These are phyloP conservation scores for Helleia helle DNA, from an alignment of 2,888 invertebrate species.

Conservation along the genomic window DNA sequence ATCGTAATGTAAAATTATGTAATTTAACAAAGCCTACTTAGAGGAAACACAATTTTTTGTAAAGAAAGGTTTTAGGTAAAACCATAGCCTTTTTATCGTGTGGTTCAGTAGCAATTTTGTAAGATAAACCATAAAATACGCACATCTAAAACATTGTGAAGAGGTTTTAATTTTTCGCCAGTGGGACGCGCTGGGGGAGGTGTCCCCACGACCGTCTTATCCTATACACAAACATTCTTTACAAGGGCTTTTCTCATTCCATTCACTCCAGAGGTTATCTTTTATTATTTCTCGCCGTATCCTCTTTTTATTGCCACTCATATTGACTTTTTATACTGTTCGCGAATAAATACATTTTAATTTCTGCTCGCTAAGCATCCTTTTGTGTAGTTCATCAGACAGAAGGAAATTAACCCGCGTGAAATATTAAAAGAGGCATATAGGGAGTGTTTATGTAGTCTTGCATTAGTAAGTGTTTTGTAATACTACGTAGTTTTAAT, in stretches of 20 bases:
- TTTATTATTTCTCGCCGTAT: slow-evolving; percentile 43
- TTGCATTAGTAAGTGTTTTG: too few species aligned
- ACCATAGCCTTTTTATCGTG: too few species aligned
- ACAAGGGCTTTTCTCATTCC: slow-evolving; percentile 60
- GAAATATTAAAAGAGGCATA: slow-evolving; percentile 28
- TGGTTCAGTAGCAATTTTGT: too few species aligned
- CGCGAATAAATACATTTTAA: slow-evolving; percentile 73
- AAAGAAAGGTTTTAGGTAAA: too few species aligned
- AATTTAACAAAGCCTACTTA: too few species aligned
- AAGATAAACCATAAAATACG: slow-evolving; percentile 8
- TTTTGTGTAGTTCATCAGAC: slow-evolving; percentile 56
- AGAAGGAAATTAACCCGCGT: slow-evolving; percentile 54
- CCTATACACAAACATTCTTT: slow-evolving; percentile 71
- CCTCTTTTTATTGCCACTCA: slow-evolving; percentile 47
- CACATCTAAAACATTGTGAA: slow-evolving; percentile 36
- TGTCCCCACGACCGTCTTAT: slow-evolving; percentile 68
- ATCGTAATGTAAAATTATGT: too few species aligned
- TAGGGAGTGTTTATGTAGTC: too few species aligned
- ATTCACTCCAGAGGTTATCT: slow-evolving; percentile 71
- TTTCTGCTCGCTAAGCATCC: slow-evolving; percentile 55
- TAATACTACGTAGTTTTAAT: too few species aligned
- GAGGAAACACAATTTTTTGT: too few species aligned
- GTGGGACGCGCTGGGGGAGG: slow-evolving; percentile 31
- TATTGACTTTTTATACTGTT: slow-evolving; percentile 71
- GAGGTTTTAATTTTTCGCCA: slow-evolving; percentile 56